phyloP scores from a whole-genome alignment of 1,140 invertebrate species.

The Pseudomyrmex flavicornis region DNA sequence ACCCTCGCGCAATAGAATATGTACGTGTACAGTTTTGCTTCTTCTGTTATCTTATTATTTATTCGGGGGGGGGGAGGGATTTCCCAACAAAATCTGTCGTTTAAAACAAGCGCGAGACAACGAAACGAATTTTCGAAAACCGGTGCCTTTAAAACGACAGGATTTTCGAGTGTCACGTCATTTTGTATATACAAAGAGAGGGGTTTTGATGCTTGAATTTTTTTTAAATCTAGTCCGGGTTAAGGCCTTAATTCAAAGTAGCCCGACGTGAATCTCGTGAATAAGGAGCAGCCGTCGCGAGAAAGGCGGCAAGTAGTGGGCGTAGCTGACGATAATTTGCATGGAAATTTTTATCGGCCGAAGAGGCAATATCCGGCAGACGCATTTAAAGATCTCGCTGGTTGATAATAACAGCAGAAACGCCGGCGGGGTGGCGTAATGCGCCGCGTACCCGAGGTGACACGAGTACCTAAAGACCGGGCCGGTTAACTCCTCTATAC shows the following conservation, averaged over 20 bases:
- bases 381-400: slow-evolving; percentile 73
- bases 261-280: slow-evolving; percentile 35
- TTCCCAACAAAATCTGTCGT: too few species aligned
- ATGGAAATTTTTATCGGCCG: slow-evolving; percentile 78
- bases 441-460: slow-evolving; percentile 55
- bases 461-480: slow-evolving; percentile 54
- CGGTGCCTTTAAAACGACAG: too few species aligned
- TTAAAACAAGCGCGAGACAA: too few species aligned
- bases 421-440: slow-evolving; percentile 52
- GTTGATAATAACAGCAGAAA: slow-evolving; percentile 76
- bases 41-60: too few species aligned
- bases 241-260: background rate
- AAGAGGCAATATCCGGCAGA: slow-evolving; percentile 77
- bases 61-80: too few species aligned
- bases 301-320: slow-evolving; percentile 63
- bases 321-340: slow-evolving; percentile 77
- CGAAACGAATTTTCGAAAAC: too few species aligned
- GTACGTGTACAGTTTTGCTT: background rate
- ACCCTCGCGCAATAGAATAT: slow-evolving; percentile 30
- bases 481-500: slow-evolving; percentile 20
- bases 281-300: slow-evolving; percentile 46
- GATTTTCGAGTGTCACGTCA: too few species aligned
- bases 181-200: too few species aligned
- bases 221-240: slow-evolving; percentile 9
- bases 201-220: too few species aligned